Evolutionary conservation across 2,797 vertebrate genomes (phyloP), one percentile per base, ranked within the genome.

Genomic region (Acanthiza pusilla): DNA sequence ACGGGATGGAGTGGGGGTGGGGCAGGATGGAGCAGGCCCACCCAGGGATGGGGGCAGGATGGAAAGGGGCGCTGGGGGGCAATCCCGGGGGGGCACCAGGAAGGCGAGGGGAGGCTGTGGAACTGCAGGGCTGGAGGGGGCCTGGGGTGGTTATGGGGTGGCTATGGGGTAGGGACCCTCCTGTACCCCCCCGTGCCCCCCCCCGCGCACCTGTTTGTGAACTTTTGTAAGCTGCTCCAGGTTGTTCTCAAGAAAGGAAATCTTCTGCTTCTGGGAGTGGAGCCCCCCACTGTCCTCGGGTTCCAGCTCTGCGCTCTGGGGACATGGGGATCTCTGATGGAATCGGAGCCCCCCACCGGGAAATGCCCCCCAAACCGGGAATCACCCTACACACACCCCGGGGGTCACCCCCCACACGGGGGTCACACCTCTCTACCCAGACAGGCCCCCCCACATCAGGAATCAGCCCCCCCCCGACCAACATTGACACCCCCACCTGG

Each of bases 201-300:
- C 45, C 51, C 38, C 30, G 22, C 72, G 20, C 55, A 76, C 73
- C 73, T 76, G 73, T 76, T 77, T 99, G 98, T 99, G 99, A 98
- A 99, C 99, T 93, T 99, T 99, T 97, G 98, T 99, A 98, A 99
- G 99, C 96, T 99, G 99, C 96, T 99, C 99, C 98, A 99, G 97
- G 98, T 99, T 99, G 98, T 99, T 99, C 97, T 99, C 99, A 98
- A 99, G 99, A 98, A 99, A 99, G 98, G 98, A 99, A 97, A 99
- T 99, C 98, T 99, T 99, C 97, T 99, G 99, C 88, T 99, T 99
- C 98, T 99, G 99, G 93, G 98, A 99, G 97, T 98, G 98, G 97
- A 98, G 98, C 97, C 99, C 99, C 91, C 99, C 98, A 80, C 98
- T 98, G 96, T 99, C 98, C 97, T 99, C 98, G 93, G 98, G 98